Evolutionary conservation across 1,140 invertebrate species (phyloP).

Genomic region (Pteromalus puparum): DNA sequence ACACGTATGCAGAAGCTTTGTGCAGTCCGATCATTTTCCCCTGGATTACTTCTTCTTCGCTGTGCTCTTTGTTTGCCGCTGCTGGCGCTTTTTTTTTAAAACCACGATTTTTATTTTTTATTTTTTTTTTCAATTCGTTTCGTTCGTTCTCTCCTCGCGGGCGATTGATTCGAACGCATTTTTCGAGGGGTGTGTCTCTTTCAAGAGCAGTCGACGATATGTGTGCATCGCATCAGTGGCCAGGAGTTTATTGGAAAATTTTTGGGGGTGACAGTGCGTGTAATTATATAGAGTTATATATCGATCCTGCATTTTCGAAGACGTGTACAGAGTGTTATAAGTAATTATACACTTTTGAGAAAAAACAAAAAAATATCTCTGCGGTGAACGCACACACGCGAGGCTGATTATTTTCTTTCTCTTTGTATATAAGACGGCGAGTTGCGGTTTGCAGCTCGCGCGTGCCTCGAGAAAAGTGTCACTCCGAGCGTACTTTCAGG

Average conservation of each 20-base stretch:
- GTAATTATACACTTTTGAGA: too few species aligned
- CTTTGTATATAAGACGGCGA: background rate
- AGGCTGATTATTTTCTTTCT: conserved; percentile 6
- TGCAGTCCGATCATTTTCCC: conserved; percentile 25
- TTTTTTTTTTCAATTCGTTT: conserved; percentile 8
- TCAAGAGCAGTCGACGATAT: too few species aligned
- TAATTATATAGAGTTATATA: too few species aligned
- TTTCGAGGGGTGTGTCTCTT: conserved; percentile 27
- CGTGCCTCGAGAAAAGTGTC: conserved; percentile 16
- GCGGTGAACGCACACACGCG: background rate
- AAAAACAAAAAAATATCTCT: background rate
- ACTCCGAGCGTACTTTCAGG: conserved; percentile 38
- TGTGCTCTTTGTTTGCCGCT: conserved; percentile 39
- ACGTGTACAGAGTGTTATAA: too few species aligned
- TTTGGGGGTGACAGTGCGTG: too few species aligned
- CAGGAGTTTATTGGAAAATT: too few species aligned
- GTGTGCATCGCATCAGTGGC: too few species aligned
- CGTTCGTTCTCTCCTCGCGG: background rate
- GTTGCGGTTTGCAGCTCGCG: conserved; percentile 22
- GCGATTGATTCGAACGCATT: conserved; percentile 27
- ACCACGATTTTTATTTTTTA: conserved; percentile 26
- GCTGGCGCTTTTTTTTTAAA: background rate
- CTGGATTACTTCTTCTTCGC: conserved; percentile 46
- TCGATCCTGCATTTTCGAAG: too few species aligned
- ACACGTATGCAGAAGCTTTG: background rate